phyloP scores from a whole-genome alignment of 1,140 invertebrate genomes.

The Prorops nasuta region DNA sequence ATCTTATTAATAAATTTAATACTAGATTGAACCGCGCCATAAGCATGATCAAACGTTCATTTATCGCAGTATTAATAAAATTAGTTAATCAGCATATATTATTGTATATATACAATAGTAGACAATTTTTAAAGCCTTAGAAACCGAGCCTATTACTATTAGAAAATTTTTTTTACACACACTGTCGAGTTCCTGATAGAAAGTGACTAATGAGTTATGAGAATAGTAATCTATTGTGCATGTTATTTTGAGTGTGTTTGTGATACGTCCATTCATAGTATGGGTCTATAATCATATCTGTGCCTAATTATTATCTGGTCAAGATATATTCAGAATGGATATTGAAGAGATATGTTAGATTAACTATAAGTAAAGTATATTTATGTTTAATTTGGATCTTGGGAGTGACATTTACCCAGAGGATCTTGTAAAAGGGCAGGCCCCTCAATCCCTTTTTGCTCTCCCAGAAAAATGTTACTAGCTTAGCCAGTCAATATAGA shows the following conservation, averaged over 20 bases:
- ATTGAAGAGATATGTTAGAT: conserved; percentile 25
- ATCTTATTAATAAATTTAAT: background rate
- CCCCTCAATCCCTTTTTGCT: conserved; percentile 45
- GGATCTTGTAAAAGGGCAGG: conserved; percentile 50
- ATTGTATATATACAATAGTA: background rate
- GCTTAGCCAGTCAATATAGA: conserved; percentile 46
- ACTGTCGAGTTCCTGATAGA: background rate
- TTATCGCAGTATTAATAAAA: background rate
- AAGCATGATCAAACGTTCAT: background rate
- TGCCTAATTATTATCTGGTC: conserved; percentile 39
- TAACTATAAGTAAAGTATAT: conserved; percentile 36
- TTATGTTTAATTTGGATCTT: conserved; percentile 43
- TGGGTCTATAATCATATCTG: conserved; percentile 25
- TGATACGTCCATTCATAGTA: conserved; percentile 28
- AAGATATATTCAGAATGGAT: conserved; percentile 28
- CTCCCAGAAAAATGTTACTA: conserved; percentile 48
- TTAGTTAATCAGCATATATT: background rate
- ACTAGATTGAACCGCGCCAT: no score
- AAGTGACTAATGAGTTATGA: no score
- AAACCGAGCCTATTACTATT: background rate
- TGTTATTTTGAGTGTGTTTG: no score
- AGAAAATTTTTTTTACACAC: background rate
- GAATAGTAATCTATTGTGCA: no score
- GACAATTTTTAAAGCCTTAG: background rate
- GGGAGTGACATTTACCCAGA: conserved; percentile 38